Conservation (phyloP, 2,797 vertebrate genomes). For the Sardinella longiceps region DNA sequence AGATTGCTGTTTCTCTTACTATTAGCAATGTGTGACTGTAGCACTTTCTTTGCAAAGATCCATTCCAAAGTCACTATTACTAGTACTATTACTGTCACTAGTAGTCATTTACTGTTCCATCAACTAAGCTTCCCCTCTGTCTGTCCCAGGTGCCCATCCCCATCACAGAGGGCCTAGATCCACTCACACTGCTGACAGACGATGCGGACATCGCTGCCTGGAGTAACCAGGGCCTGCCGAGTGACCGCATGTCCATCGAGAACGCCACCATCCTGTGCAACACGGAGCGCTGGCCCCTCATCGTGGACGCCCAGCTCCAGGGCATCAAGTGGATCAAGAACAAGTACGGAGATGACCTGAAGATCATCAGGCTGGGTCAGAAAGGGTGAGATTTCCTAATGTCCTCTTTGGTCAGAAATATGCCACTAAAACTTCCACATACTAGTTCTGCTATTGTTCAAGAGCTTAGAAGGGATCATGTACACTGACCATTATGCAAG, state of each 20-base stretch:
- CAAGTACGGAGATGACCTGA: slow-evolving; percentile 68
- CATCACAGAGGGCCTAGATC: slow-evolving; percentile 66
- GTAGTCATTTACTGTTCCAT: no score
- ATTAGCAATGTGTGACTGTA: background rate
- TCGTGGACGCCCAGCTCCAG: slow-evolving; percentile 84
- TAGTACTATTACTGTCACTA: background rate
- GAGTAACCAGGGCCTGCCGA: slow-evolving; percentile 80
- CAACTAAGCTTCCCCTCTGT: background rate
- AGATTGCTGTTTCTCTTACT: background rate
- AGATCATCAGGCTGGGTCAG: slow-evolving; percentile 68
- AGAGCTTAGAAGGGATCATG: no score
- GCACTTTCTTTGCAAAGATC: background rate
- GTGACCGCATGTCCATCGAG: slow-evolving; percentile 75
- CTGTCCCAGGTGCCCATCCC: slow-evolving; percentile 75
- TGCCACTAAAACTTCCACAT: no score
- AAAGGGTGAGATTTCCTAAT: slow-evolving; percentile 69
- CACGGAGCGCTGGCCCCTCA: slow-evolving; percentile 82
- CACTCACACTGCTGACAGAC: slow-evolving; percentile 74
- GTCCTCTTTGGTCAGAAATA: no score
- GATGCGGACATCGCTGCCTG: slow-evolving; percentile 74
- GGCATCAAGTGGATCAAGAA: slow-evolving; percentile 80
- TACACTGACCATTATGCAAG: no score
- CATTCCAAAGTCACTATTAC: no score
- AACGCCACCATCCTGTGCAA: slow-evolving; percentile 76
- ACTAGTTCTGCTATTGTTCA: no score